phyloP scores from a whole-genome alignment of 2,113 vertebrate species.

The Etheostoma spectabile region DNA sequence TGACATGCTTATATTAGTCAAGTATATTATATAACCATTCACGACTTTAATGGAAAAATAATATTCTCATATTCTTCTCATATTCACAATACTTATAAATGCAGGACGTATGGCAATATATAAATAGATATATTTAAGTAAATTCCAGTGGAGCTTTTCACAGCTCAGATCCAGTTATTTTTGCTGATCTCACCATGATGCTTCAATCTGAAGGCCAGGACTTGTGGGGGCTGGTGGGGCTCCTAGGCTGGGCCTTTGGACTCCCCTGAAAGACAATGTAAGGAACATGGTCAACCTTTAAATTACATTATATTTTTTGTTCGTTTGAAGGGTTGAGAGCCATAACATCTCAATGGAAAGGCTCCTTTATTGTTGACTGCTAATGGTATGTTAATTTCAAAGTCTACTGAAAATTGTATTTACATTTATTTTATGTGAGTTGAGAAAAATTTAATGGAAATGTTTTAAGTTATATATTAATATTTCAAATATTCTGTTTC shows the following conservation, averaged over 20 bases:
- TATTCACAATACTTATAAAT: constrained; percentile 69
- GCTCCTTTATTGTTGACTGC: not conserved
- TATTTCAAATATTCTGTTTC: not conserved
- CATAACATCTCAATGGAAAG: not conserved
- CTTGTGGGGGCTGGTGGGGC: constrained; percentile 72
- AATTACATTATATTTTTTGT: not conserved
- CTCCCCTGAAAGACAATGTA: constrained; percentile 73
- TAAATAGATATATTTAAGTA: constrained; percentile 76
- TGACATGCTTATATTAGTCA: constrained; percentile 59
- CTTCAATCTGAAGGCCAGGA: constrained; percentile 75
- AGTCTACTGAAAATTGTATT: not conserved
- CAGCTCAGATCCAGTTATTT: constrained; percentile 74
- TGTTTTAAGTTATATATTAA: not conserved
- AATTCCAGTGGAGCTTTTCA: constrained; percentile 80
- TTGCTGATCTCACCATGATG: constrained; percentile 2
- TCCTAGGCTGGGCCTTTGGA: constrained; percentile 69
- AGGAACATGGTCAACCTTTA: not conserved
- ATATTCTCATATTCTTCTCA: constrained; percentile 68
- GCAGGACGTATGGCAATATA: constrained; percentile 68
- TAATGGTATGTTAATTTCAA: not conserved
- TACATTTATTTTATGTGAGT: too few species aligned
- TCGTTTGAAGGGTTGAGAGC: not conserved
- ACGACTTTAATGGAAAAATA: constrained; percentile 72
- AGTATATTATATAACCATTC: constrained; percentile 57
- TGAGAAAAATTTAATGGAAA: not conserved